These are phyloP conservation scores for Agonopterix subpropinquella DNA, from an alignment of 2,888 invertebrate genomes.

Conservation along the genomic window DNA sequence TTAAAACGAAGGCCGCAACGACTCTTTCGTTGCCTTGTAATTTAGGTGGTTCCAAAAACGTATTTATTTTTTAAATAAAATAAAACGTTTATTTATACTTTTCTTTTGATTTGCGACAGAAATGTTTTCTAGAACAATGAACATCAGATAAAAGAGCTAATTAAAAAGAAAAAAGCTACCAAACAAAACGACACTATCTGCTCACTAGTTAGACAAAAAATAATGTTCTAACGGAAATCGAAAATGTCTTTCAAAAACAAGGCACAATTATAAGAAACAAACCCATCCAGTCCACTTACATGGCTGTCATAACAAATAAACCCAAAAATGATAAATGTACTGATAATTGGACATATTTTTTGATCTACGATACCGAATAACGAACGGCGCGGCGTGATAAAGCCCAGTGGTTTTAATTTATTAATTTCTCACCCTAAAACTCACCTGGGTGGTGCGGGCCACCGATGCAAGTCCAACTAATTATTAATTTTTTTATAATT, in stretches of 20 bases:
- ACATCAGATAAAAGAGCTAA: too few relatives aligned
- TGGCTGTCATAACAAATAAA: constrained; percentile 63
- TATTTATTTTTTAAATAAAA: too few relatives aligned
- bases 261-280: not conserved
- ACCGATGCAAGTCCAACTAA: constrained; percentile 25
- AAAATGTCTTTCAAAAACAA: not conserved
- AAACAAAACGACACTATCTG: too few relatives aligned
- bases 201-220: too few relatives aligned
- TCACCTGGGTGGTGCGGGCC: constrained; percentile 29
- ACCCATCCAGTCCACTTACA: constrained; percentile 21
- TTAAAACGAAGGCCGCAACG: too few relatives aligned
- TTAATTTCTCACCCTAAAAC: constrained; percentile 36
- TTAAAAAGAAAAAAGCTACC: too few relatives aligned
- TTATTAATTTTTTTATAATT: constrained; percentile 57
- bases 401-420: constrained; percentile 20
- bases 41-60: too few relatives aligned
- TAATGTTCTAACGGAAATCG: not conserved
- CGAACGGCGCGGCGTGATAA: constrained; percentile 19
- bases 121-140: too few relatives aligned
- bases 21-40: too few relatives aligned
- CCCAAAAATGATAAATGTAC: constrained; percentile 53
- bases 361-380: constrained; percentile 42
- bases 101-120: too few relatives aligned
- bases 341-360: constrained; percentile 56
- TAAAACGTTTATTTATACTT: too few relatives aligned